A percentile compares a stretch with the other conserved stretches of the same genome.
These are phyloP conservation scores for Tichodroma muraria DNA, from an alignment of 2,113 vertebrate species.

Conservation along the genomic window DNA sequence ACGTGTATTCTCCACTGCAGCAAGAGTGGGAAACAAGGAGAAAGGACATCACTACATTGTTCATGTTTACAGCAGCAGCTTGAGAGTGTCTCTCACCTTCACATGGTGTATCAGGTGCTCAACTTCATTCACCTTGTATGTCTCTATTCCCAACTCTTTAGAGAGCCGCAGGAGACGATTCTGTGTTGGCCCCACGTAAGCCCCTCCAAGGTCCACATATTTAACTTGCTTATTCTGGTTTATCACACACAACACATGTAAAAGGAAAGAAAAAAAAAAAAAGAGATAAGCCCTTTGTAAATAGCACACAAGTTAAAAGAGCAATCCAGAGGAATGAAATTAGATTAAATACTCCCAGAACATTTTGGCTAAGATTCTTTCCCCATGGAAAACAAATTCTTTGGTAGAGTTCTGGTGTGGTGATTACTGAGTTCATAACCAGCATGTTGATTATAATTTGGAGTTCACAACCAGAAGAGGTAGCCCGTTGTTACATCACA, in stretches of 20 bases:
- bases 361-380: neutral
- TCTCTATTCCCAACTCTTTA: conserved; percentile 86
- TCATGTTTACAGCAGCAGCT: neutral
- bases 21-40: neutral
- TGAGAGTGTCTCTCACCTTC: conserved; percentile 77
- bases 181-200: conserved; percentile 95
- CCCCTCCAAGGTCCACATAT: conserved; percentile 94
- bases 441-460: neutral
- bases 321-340: neutral
- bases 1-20: neutral
- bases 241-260: neutral
- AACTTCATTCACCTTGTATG: conserved; percentile 93
- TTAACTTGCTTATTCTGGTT: conserved; percentile 89
- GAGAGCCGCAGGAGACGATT: conserved; percentile 89
- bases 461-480: neutral
- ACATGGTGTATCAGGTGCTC: conserved; percentile 84
- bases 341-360: neutral
- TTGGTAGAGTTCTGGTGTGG: neutral
- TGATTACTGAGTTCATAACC: neutral
- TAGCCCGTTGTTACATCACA: neutral
- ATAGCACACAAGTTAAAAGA: neutral
- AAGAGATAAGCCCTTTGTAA: neutral
- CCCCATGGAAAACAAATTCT: neutral
- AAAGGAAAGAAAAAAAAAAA: neutral
- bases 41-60: neutral